Evolutionary conservation across 2,113 vertebrate species (phyloP).

Genomic region (Lates calcarifer): DNA sequence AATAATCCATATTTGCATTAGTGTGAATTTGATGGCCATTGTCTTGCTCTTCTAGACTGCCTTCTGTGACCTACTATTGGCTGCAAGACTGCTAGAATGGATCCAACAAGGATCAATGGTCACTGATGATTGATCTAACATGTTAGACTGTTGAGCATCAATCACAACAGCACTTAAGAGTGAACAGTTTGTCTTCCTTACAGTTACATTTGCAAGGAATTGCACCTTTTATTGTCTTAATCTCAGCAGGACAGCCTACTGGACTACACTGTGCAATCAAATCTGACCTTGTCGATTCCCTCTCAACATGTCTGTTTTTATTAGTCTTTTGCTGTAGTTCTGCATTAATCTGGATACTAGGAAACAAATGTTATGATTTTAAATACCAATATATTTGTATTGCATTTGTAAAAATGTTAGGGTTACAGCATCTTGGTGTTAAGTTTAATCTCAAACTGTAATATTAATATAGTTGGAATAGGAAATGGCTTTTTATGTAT

Average conservation of each 20-base stretch:
- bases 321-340: not conserved
- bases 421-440: not conserved
- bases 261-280: conserved; percentile 5
- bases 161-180: not conserved
- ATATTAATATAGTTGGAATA: conserved; percentile 7
- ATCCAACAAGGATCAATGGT: not conserved
- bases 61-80: not conserved
- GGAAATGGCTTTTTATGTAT: not conserved
- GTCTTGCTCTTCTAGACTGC: not conserved
- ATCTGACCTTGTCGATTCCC: not conserved
- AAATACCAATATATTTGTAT: too few relatives aligned
- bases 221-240: conserved; percentile 9
- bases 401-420: too few relatives aligned
- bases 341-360: too few relatives aligned
- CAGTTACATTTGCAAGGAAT: conserved; percentile 4
- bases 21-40: not conserved
- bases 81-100: not conserved
- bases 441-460: not conserved
- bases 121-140: too few relatives aligned
- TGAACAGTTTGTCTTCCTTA: conserved; percentile 8
- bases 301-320: not conserved
- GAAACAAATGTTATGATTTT: too few relatives aligned
- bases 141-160: not conserved
- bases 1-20: not conserved
- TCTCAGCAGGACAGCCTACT: not conserved